These are phyloP conservation scores for Stegastes partitus DNA, from an alignment of 2,113 vertebrate genomes.

Conservation along the genomic window DNA sequence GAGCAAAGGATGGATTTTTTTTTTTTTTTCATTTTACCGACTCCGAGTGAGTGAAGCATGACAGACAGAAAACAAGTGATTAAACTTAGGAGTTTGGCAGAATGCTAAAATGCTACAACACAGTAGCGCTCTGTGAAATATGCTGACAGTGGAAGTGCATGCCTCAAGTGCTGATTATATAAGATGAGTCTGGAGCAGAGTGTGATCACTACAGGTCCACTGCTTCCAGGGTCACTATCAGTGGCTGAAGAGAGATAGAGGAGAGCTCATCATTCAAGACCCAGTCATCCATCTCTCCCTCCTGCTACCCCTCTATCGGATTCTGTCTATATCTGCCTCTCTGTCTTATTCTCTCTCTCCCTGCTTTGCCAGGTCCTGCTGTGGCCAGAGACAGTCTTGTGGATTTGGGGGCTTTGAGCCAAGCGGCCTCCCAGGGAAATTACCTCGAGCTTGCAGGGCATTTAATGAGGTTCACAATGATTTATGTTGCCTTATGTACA, in stretches of 20 bases:
- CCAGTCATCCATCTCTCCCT: slow-evolving; percentile 56
- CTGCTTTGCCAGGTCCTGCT: slow-evolving; percentile 46
- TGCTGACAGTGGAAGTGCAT: slow-evolving; percentile 22
- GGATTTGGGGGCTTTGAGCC: slow-evolving; percentile 62
- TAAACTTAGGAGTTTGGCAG: neutral
- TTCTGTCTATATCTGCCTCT: slow-evolving; percentile 39
- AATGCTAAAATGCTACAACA: slow-evolving; percentile 4
- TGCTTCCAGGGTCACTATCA: slow-evolving; percentile 50
- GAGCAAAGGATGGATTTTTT: slow-evolving; percentile 7
- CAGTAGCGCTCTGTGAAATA: slow-evolving; percentile 12
- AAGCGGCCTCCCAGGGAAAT: slow-evolving; percentile 67
- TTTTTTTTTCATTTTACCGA: neutral
- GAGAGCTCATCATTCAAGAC: slow-evolving; percentile 56
- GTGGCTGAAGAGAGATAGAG: slow-evolving; percentile 43
- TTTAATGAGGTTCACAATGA: slow-evolving; percentile 78
- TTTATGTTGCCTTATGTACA: slow-evolving; percentile 73
- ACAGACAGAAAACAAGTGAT: neutral
- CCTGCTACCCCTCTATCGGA: slow-evolving; percentile 47
- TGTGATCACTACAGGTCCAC: slow-evolving; percentile 24
- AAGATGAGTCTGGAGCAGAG: slow-evolving; percentile 29
- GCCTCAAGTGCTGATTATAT: slow-evolving; percentile 29
- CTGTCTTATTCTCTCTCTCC: neutral
- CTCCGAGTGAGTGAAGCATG: neutral
- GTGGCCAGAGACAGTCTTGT: slow-evolving; percentile 54
- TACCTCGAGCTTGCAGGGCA: slow-evolving; percentile 64